Conservation (phyloP, 1,140 invertebrate genomes). For the Platorchestia sp. region DNA sequence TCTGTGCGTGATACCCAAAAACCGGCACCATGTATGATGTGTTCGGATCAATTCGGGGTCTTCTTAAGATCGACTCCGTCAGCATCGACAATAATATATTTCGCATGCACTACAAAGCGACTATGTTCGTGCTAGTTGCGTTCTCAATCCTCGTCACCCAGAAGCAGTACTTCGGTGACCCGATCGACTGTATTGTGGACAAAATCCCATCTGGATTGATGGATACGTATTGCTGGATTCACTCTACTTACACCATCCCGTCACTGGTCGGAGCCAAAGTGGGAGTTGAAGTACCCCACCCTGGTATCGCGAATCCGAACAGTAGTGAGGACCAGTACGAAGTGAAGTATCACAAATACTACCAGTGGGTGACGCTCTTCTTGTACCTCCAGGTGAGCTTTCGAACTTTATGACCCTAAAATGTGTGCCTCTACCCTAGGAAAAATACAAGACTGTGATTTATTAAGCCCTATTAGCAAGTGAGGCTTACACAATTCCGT, state of each 20-base stretch:
- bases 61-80: constrained; percentile 89
- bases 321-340: constrained; percentile 52
- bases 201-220: constrained; percentile 77
- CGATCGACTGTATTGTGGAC: constrained; percentile 94
- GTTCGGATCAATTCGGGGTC: constrained; percentile 90
- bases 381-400: constrained; percentile 51
- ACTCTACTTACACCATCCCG: constrained; percentile 88
- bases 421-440: no score
- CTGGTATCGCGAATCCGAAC: constrained; percentile 44
- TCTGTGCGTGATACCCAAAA: constrained; percentile 9
- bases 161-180: constrained; percentile 93
- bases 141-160: constrained; percentile 93
- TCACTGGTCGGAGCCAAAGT: constrained; percentile 35
- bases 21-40: constrained; percentile 85
- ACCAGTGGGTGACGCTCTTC: constrained; percentile 57
- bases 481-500: no score
- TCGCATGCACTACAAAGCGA: constrained; percentile 93
- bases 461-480: no score
- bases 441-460: no score
- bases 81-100: constrained; percentile 96
- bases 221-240: constrained; percentile 97
- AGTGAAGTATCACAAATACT: constrained; percentile 57
- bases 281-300: constrained; percentile 55
- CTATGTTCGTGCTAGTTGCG: constrained; percentile 89
- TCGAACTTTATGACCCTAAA: neutral